phyloP scores from a whole-genome alignment of 1,140 invertebrate genomes.

The Trichonephila clavipes region DNA sequence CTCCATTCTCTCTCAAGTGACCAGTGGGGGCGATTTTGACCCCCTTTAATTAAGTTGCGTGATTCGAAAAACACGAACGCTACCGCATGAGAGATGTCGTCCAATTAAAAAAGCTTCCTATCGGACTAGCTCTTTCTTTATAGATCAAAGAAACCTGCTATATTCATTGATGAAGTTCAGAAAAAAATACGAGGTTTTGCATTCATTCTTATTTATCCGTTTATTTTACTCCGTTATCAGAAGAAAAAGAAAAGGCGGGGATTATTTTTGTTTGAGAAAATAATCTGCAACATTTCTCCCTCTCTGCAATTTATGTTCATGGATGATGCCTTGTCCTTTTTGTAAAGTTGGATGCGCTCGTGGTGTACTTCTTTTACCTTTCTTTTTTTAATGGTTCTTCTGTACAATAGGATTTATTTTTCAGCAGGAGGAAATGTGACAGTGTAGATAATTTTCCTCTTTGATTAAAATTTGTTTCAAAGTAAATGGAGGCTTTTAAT shows the following conservation, averaged over 20 bases:
- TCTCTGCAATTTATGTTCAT: conserved; percentile 21
- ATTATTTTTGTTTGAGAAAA: conserved; percentile 32
- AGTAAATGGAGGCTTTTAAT: background rate
- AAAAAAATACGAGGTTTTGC: conserved; percentile 7
- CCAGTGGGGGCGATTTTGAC: conserved; percentile 44
- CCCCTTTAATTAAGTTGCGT: conserved; percentile 72
- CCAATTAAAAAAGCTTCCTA: conserved; percentile 57
- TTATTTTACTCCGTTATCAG: background rate
- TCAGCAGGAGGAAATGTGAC: background rate
- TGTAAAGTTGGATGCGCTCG: background rate
- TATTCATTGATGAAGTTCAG: background rate
- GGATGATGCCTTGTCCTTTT: background rate
- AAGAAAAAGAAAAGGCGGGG: background rate
- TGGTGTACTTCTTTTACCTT: background rate
- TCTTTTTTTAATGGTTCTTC: background rate
- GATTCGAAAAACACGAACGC: conserved; percentile 41
- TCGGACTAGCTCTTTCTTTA: conserved; percentile 9
- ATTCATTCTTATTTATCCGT: conserved; percentile 27
- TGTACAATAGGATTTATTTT: background rate
- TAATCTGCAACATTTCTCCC: conserved; percentile 2
- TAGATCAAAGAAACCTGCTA: conserved; percentile 10
- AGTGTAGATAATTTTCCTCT: background rate
- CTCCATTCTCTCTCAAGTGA: conserved; percentile 49
- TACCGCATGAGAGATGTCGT: conserved; percentile 34
- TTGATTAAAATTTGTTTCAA: background rate